Conservation (phyloP, 2,888 invertebrate species). For the Plemyria rubiginata region DNA sequence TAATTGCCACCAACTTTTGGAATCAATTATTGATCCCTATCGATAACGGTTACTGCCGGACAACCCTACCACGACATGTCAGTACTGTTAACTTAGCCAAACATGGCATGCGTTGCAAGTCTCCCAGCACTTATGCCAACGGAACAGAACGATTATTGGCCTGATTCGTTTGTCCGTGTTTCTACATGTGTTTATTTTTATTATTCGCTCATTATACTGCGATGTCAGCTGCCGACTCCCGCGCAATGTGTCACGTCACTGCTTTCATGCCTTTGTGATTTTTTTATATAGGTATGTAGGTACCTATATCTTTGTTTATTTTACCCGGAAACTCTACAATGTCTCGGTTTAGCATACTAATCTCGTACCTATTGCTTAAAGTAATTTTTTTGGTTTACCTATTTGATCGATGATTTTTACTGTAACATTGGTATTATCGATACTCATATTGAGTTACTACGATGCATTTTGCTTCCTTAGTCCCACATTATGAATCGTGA, state of each 20-base stretch:
- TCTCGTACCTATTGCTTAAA: neutral
- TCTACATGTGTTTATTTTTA: constrained; percentile 51
- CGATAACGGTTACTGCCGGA: constrained; percentile 50
- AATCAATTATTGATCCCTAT: constrained; percentile 22
- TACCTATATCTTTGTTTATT: constrained; percentile 8
- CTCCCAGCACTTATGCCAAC: constrained; percentile 46
- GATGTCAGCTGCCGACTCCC: constrained; percentile 64
- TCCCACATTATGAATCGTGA: constrained; percentile 24
- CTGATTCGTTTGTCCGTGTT: constrained; percentile 17
- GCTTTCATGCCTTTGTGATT: constrained; percentile 32
- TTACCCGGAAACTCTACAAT: neutral
- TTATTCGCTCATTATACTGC: constrained; percentile 55
- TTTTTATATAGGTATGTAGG: too few relatives aligned
- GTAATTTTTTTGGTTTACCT: neutral
- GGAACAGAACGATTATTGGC: constrained; percentile 47
- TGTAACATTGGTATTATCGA: constrained; percentile 16
- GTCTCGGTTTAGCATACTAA: neutral
- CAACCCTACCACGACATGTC: constrained; percentile 63
- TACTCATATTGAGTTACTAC: constrained; percentile 2
- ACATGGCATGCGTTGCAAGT: constrained; percentile 42
- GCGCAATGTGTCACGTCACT: constrained; percentile 42
- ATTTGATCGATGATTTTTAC: neutral
- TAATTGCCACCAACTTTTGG: too few relatives aligned
- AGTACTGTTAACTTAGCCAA: constrained; percentile 45
- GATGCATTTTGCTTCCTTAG: constrained; percentile 26